Evolutionary conservation across 35 echinoderm and acorn worm species (phyloP), one percentile per base, ranked within the genome.

Genomic region (Apostichopus californicus): DNA sequence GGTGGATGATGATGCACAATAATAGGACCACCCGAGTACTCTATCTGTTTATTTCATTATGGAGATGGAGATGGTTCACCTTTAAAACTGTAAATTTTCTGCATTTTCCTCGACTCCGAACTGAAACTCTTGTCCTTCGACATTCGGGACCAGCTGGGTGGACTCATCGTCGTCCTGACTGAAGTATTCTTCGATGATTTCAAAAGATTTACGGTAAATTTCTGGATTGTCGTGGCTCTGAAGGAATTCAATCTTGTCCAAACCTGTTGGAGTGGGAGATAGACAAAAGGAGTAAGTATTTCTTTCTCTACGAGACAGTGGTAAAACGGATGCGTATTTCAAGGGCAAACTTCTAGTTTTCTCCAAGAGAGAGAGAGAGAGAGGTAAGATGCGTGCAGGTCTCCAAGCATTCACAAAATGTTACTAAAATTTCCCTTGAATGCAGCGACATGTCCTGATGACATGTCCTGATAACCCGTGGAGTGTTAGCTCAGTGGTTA

Each of bases 231-330:
- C 97, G 64, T 99, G 97, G 13, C 95, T 96, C 63, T 99, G 97
- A 23, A 99, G 93, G 86, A 99, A 99, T 81, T 99, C 97, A n/a
- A 99, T 99, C 93, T 99, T 99, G 85, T 99, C 97, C 22, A 99
- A 72, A 73, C 97, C 97, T 99, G 80, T 24, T 14, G 89, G 22
- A 78, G 20, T 8, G 58, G 12, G 12, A 61, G 7, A 61, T 59
- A 61, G 34, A 46, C 2, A 46, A 46, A 46, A 46, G 34, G 34
- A 46, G 34, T 46, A 46, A 46, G 1, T 46, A 46, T 46, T 46
- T 46, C 34, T 46, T 46, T 46, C 34, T 46, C 34, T 46, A 46
- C 34, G 3, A 46, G 34, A 46, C 34, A 46, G 34, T 46, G 34
- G 34, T 46, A 46, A 46, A 46, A 46, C 0, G 34, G 34, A 46